A percentile compares a stretch with the other conserved stretches of the same genome.
Evolutionary conservation across 2,888 invertebrate species (phyloP).

Genomic region (Drosophila vallismaia): DNA sequence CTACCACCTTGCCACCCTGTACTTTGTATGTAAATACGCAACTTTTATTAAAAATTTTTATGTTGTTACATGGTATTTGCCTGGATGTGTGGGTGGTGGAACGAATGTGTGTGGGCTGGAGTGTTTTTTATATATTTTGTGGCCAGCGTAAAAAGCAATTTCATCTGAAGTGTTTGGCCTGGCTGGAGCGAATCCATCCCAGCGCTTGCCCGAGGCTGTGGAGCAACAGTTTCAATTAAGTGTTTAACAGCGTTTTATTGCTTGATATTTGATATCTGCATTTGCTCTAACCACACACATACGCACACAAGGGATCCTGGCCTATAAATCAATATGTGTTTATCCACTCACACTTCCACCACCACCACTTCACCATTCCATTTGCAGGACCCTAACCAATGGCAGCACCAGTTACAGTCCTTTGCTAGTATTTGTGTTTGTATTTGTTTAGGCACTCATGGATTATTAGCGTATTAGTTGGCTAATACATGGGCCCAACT

Average conservation of each 20-base stretch:
- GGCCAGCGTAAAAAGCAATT: constrained; percentile 64
- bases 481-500: constrained; percentile 54
- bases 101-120: neutral
- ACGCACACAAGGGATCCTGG: constrained; percentile 16
- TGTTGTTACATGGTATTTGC: constrained; percentile 39
- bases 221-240: constrained; percentile 78
- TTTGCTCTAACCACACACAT: constrained; percentile 28
- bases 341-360: constrained; percentile 14
- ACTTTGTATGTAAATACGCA: constrained; percentile 75
- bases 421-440: constrained; percentile 13
- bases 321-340: constrained; percentile 70
- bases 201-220: constrained; percentile 11
- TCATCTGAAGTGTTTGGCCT: constrained; percentile 56
- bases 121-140: constrained; percentile 41
- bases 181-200: constrained; percentile 9
- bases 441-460: constrained; percentile 70
- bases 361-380: neutral
- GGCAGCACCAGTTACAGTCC: constrained; percentile 26
- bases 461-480: constrained; percentile 77
- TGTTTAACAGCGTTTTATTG: constrained; percentile 76
- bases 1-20: constrained; percentile 29
- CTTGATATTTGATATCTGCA: constrained; percentile 67
- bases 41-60: constrained; percentile 71
- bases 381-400: constrained; percentile 5
- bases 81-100: constrained; percentile 2